Base-by-base conservation (phyloP, 2,888 invertebrate species). In the Nephrotoma flavescens region DNA sequence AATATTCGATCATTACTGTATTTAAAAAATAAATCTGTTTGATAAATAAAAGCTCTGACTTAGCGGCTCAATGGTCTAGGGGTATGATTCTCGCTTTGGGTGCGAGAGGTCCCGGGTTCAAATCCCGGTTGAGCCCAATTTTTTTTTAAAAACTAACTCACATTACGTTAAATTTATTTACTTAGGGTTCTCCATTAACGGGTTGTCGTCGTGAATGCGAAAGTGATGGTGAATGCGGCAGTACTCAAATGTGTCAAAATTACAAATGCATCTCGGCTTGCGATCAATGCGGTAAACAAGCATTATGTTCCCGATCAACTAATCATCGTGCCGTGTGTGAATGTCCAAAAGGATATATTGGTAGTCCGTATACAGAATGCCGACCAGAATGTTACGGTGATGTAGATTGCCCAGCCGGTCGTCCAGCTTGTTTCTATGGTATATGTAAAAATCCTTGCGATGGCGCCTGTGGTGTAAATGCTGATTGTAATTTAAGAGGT, bases 161-260 rank as follows among this genome's bases (percentile, higher is more conserved):
- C 3, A 83, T 31, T 42, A 52, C 9, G n/a, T 7, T 11, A 86
- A 86, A n/a, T 86, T 47, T 71, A 84, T 86, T 86, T 85, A 19
- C 83, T 86, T 91, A 94, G 92, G 97, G 97, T 84, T 95, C 96
- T 88, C 96, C 97, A 9, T 90, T 96, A 86, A 90, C 92, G 42
- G 96, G 96, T 0, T 97, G 97, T 89, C 94, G 95, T 11, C 97
- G 96, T 90, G 97, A 97, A 91, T 97, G 96, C 89, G 96, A 96
- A 87, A 93, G 93, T 7, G 96, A 96, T 89, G 92, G 92, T 42
- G 96, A 97, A 89, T 97, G 96, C 89, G 93, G 94, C 1, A 90
- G 93, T 19, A 94, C 95, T 88, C 94, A 95, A 88, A 94, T 95
- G 87, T 97, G 97, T 90, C 93, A 95, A 87, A 93, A 94, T 89